phyloP scores from a whole-genome alignment of 2,888 invertebrate genomes.

The Eretmocerus hayati region DNA sequence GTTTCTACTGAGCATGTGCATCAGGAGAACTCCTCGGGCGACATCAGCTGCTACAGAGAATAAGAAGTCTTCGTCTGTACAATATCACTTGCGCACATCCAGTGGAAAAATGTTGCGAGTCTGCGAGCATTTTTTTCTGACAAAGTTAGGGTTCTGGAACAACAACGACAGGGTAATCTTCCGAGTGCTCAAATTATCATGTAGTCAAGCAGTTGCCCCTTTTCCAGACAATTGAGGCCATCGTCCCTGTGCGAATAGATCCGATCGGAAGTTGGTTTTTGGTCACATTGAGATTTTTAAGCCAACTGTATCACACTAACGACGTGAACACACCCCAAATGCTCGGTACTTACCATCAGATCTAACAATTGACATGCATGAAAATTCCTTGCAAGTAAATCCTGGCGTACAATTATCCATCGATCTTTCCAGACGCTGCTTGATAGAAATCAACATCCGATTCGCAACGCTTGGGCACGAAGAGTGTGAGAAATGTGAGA shows the following conservation, averaged over 20 bases:
- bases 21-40: no score
- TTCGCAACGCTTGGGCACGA: neutral
- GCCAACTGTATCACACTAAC: neutral
- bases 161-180: neutral
- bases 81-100: neutral
- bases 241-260: neutral
- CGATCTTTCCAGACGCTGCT: neutral
- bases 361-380: neutral
- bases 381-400: neutral
- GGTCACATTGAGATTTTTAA: neutral
- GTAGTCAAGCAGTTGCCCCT: neutral
- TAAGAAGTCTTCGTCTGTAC: no score
- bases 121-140: neutral
- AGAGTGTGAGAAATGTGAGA: no score
- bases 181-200: neutral
- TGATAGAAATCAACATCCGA: neutral
- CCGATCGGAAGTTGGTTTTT: neutral
- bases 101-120: neutral
- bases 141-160: neutral
- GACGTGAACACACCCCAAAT: neutral
- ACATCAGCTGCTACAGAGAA: no score
- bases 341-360: neutral
- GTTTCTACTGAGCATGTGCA: no score
- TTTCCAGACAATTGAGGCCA: neutral
- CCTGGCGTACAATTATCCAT: neutral